These are phyloP conservation scores for Oreonectes daqikongensis DNA, from an alignment of 2,797 vertebrate genomes.

Conservation along the genomic window DNA sequence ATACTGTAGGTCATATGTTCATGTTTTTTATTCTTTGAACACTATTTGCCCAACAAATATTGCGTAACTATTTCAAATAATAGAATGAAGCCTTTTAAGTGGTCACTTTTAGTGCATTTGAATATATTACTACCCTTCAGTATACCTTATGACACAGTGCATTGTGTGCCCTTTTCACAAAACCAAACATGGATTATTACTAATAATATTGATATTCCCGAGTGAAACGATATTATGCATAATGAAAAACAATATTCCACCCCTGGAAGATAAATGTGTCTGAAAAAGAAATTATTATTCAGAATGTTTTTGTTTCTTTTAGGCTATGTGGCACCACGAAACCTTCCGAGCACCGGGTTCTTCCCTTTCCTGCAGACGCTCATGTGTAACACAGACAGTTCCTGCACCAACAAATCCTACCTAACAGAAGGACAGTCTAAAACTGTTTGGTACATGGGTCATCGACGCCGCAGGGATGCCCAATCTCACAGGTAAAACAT, in stretches of 20 bases:
- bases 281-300: background rate
- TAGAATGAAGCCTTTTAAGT: constrained; percentile 23
- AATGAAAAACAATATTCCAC: background rate
- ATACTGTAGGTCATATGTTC: background rate
- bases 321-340: constrained; percentile 77
- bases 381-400: constrained; percentile 78
- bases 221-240: background rate
- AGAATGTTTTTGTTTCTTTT: constrained; percentile 16
- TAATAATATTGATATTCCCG: background rate
- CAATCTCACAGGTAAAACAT: constrained; percentile 34
- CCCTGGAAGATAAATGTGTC: background rate
- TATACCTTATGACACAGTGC: background rate
- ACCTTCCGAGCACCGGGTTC: constrained; percentile 80
- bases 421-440: constrained; percentile 37
- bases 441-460: background rate
- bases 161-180: background rate
- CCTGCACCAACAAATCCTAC: constrained; percentile 69
- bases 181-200: background rate
- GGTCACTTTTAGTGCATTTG: constrained; percentile 1
- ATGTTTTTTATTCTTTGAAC: constrained; percentile 26
- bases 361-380: constrained; percentile 83
- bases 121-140: background rate
- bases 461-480: constrained; percentile 43
- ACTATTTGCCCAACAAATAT: constrained; percentile 23
- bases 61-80: constrained; percentile 1